Evolutionary conservation across 2,113 vertebrate species (phyloP), one percentile per base, ranked within the genome.

Genomic region (Euleptes europaea): DNA sequence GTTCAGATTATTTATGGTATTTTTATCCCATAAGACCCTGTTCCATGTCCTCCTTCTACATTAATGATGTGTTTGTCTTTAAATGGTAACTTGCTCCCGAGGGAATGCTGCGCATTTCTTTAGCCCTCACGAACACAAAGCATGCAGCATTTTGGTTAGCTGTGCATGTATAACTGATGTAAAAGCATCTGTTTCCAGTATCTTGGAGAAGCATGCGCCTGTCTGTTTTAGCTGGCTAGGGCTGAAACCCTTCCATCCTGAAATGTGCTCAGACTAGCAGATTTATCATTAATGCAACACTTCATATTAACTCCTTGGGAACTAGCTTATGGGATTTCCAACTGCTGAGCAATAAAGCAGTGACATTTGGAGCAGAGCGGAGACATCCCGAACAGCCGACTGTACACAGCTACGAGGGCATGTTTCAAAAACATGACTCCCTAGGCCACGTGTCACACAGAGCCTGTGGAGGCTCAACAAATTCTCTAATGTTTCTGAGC

Each of bases 301-400:
- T 89, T 89, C 78, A 84, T 28, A 60, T 85, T 82, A 84, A 86
- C 73, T 91, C 49, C 66, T 87, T 82, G 65, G 77, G 65, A 89
- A 70, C 91, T 78, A 91, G 31, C 19, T 35, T 84, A 82, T 82
- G 70, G 54, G 89, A 77, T 38, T 93, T 89, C 69, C 66, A 84
- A 84, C 88, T 9, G 8, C 40, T 91, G 70, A 86, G 42, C 80
- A 89, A 84, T 75, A 88, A 78, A 65, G 79, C 88, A 86, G 54
- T 77, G 80, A 80, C 0, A 31, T 87, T 89, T 89, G 42, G 28
- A 86, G 69, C 40, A 67, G 66, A 63, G 6, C 40, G 87, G 84
- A 78, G 89, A 90, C 89, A 86, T 78, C 3, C 54, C n/a, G 84
- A 33, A 44, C 77, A 90, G 83, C 21, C 51, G 74, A 49, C 13